Evolutionary conservation across 2,797 vertebrate genomes (phyloP).

Genomic region (Leucoraja ocellata): DNA sequence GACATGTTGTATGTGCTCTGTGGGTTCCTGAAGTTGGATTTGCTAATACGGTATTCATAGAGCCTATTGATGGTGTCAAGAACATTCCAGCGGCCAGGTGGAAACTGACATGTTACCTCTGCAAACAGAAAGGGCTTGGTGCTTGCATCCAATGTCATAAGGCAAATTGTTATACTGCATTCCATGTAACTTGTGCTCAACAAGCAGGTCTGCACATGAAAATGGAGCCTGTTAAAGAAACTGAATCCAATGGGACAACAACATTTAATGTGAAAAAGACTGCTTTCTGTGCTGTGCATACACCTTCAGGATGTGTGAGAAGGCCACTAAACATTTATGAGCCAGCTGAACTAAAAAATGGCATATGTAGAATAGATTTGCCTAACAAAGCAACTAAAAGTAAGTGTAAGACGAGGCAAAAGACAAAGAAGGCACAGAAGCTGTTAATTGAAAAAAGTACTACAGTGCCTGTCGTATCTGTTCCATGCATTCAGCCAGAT

Average conservation of each 20-base stretch:
- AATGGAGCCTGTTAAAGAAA: conserved; percentile 90
- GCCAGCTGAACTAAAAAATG: conserved; percentile 74
- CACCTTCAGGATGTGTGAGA: conserved; percentile 72
- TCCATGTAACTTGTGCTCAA: conserved; percentile 94
- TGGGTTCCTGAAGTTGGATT: conserved; percentile 98
- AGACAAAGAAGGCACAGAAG: conserved; percentile 77
- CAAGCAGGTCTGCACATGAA: conserved; percentile 91
- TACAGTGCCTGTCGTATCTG: conserved; percentile 60
- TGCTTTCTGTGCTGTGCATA: conserved; percentile 84
- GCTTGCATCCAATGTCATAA: conserved; percentile 98
- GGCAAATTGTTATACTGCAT: conserved; percentile 96
- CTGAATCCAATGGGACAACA: conserved; percentile 63
- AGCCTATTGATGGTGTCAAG: conserved; percentile 87
- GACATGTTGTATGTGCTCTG: conserved; percentile 90
- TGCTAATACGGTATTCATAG: conserved; percentile 90
- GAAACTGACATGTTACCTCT: conserved; percentile 98
- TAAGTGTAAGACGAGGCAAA: conserved; percentile 72
- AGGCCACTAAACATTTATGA: conserved; percentile 84
- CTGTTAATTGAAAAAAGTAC: conserved; percentile 64
- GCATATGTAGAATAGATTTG: conserved; percentile 69
- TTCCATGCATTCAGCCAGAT: conserved; percentile 80
- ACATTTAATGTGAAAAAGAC: conserved; percentile 92
- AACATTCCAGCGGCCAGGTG: conserved; percentile 92
- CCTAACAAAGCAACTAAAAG: conserved; percentile 61
- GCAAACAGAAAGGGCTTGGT: conserved; percentile 89